Conservation (phyloP, 2,888 invertebrate species). For the Blastobasis lacticolella region DNA sequence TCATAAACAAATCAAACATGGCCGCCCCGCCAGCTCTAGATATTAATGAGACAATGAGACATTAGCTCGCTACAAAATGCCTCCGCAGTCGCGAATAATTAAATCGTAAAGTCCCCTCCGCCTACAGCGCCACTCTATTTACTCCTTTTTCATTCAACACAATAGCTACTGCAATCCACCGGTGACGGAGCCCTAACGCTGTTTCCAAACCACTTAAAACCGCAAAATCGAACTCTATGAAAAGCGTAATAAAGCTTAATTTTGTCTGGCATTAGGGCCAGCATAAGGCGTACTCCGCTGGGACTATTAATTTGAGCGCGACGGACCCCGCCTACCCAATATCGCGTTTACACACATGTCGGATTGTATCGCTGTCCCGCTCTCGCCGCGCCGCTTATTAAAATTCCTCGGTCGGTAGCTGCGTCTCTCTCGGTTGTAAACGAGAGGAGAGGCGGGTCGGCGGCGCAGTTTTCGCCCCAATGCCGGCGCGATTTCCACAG, state of each 20-base stretch:
- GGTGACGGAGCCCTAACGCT: conserved; percentile 42
- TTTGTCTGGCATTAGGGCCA: conserved; percentile 16
- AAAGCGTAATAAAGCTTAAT: conserved; percentile 17
- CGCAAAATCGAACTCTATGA: conserved; percentile 25
- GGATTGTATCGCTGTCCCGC: conserved; percentile 58
- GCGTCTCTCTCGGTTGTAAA: conserved; percentile 53
- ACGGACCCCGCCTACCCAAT: conserved; percentile 68
- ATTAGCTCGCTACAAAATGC: conserved; percentile 74
- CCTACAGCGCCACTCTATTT: conserved; percentile 69
- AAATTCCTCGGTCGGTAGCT: conserved; percentile 69
- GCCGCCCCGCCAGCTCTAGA: conserved; percentile 58
- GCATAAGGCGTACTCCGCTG: conserved; percentile 65
- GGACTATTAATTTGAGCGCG: conserved; percentile 72
- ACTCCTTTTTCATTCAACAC: conserved; percentile 75
- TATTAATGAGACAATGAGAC: conserved; percentile 75
- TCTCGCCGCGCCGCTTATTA: conserved; percentile 70
- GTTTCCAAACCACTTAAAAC: conserved; percentile 25
- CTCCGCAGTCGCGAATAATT: conserved; percentile 74
- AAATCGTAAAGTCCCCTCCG: conserved; percentile 75
- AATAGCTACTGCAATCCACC: conserved; percentile 70
- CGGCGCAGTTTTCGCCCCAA: conserved; percentile 56
- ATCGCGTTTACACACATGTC: conserved; percentile 70
- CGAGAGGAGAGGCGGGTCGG: conserved; percentile 55
- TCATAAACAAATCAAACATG: conserved; percentile 74
- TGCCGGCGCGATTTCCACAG: conserved; percentile 67